Evolutionary conservation across 92 coral and sea anemone genomes (phyloP), one percentile per base, ranked within the genome.

Genomic region (Desmophyllum pertusum): DNA sequence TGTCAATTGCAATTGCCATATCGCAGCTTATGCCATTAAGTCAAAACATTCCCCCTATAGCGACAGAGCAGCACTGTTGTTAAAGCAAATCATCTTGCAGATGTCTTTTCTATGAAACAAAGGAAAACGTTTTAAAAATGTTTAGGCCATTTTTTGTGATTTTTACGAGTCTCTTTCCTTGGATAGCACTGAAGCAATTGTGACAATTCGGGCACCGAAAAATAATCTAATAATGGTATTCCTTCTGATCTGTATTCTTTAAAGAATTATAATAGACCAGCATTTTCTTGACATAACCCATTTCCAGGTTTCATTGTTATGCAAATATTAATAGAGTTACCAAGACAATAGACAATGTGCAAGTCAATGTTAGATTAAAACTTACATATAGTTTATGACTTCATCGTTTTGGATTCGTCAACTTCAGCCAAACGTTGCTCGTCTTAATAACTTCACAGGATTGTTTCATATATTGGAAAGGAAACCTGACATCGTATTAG

Each of bases 281-380:
- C 59, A 69, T 51, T 19, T 68, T 51, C 43, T 68, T 25, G 52
- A 11, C 53, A 40, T 37, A 53, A 52, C 68, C 6, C 53, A 68
- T 81, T 81, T 52, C 52, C 69, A 59, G 59, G 10, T 38, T 45
- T 82, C 86, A 51, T 72, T 82, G 42, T 82, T 55, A 82, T 72
- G 79, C 71, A 53, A 82, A 82, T 38, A 55, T 57, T 55, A 15
- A 40, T 57, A 29, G 51, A 72, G 78, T 55, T 52, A 61, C 30
- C 42, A 59, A 71, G 61, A 82, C 86, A 82, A 71, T 53, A 53
- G 55, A 37, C 52, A 55, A 36, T 33, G n/a, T 39, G 66, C 23
- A 37, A 70, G 75, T 43, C 27, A 19, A 38, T 79, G 45, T 70
- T 52, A 9, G 29, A 70, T 70, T 25, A 70, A 70, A 52, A 81